Base-by-base conservation (phyloP, 2,113 vertebrate species). In the Cryptomyrus ogoouensis region DNA sequence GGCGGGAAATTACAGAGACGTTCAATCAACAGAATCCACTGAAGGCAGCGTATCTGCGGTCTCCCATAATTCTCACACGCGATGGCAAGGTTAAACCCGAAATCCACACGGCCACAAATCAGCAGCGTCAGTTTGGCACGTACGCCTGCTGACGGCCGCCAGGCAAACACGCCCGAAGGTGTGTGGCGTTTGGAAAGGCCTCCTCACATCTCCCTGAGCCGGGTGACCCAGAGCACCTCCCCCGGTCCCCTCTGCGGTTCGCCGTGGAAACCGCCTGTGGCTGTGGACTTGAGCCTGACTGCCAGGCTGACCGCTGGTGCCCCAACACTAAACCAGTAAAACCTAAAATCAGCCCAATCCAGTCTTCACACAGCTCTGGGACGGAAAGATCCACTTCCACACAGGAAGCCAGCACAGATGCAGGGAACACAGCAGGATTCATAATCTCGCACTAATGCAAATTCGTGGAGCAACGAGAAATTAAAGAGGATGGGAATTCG, bases 361-460 rank as follows among this genome's bases (percentile, higher is more conserved):
- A 94, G 93, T 96, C 95, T 95, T 95, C 94, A 94, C 93, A 94
- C 93, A 94, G 94, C 93, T 95, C 10, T 70, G 27, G 27, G n/a
- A 31, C 1, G 1, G 62, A 70, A 31, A 70, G 94, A 95, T 96
- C 96, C 95, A 94, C 95, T 96, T 96, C 94, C 92, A 93, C 94
- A 94, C 94, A 93, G 94, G 95, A 94, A 95, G 95, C 93, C 91
- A 91, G 35, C 95, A 95, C 9, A 96, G 95, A 95, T 94, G 95
- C 96, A 35, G 66, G 27, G 27, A 74, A 74, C 0, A 17, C 4
- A 39, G 4, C 35, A 13, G 31, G 13, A 77, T 15, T 96, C 95
- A 95, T 95, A 96, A 96, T 95, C 94, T 94, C 93, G 93, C 95
- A 94, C 94, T 95, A 96, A 96, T 96, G 95, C 95, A 94, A 95